A percentile compares a stretch with the other conserved stretches of the same genome.
These are phyloP conservation scores for Craseonycteris thonglongyai DNA, from an alignment of 2,113 vertebrate genomes.

Conservation along the genomic window DNA sequence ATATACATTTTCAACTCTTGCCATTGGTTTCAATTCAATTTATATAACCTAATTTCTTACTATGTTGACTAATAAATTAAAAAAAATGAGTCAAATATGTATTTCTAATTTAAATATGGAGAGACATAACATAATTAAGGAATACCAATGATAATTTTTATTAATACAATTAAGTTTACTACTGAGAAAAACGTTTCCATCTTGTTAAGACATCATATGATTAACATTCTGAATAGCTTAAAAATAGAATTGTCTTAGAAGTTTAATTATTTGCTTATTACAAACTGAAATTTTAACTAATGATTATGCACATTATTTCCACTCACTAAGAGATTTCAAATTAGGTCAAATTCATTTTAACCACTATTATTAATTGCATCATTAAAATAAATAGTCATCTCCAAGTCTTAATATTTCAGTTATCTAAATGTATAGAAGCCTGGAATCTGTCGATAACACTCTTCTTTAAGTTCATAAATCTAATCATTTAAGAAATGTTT, in stretches of 20 bases:
- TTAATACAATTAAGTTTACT: slow-evolving; percentile 9
- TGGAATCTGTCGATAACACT: not conserved
- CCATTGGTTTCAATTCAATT: not conserved
- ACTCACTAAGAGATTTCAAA: not conserved
- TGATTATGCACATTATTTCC: not conserved
- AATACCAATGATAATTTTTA: not conserved
- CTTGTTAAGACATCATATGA: not conserved
- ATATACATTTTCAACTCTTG: not conserved
- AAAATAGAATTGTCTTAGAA: not conserved
- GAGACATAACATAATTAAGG: not conserved
- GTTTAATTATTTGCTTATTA: not conserved
- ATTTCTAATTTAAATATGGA: slow-evolving; percentile 4
- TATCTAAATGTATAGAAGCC: not conserved
- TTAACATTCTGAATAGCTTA: slow-evolving; percentile 5
- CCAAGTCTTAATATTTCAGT: slow-evolving; percentile 8
- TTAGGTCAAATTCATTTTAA: slow-evolving; percentile 1
- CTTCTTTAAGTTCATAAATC: not conserved
- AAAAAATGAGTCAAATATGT: not conserved
- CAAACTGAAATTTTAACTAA: not conserved
- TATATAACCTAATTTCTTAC: not conserved
- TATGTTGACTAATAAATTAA: not conserved
- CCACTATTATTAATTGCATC: not conserved
- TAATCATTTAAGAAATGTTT: slow-evolving; percentile 5
- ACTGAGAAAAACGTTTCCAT: not conserved
- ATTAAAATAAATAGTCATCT: not conserved